Evolutionary conservation across 2,888 invertebrate genomes (phyloP).

Genomic region (Limnephilus lunatus): DNA sequence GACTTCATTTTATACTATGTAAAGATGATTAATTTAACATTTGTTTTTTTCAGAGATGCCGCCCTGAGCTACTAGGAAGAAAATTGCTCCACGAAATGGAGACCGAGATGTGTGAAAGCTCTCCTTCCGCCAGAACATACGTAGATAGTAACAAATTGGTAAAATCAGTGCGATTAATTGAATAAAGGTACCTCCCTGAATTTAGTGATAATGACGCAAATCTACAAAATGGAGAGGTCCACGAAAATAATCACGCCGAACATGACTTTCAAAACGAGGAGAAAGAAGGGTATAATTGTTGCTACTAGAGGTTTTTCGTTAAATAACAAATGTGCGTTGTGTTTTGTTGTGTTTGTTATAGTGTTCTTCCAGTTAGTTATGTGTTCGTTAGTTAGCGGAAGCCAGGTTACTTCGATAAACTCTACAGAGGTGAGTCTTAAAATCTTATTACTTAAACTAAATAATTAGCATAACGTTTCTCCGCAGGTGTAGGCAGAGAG

Average conservation of each 20-base stretch:
- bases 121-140: background rate
- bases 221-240: background rate
- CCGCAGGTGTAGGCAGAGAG: too few species aligned
- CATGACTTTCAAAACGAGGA: background rate
- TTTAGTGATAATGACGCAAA: background rate
- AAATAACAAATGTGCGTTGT: background rate
- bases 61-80: background rate
- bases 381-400: conserved; percentile 2
- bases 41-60: background rate
- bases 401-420: background rate
- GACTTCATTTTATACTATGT: too few species aligned
- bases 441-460: background rate
- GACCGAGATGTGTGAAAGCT: background rate
- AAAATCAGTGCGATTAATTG: background rate
- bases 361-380: background rate
- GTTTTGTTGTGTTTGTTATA: background rate
- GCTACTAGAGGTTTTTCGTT: background rate
- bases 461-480: too few species aligned
- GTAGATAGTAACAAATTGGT: conserved; percentile 27
- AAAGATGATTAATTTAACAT: background rate
- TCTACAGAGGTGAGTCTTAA: background rate
- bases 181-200: background rate
- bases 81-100: background rate
- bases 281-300: background rate
- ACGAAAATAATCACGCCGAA: background rate